Evolutionary conservation across 2,888 invertebrate species (phyloP).

Genomic region (Merodon equestris): DNA sequence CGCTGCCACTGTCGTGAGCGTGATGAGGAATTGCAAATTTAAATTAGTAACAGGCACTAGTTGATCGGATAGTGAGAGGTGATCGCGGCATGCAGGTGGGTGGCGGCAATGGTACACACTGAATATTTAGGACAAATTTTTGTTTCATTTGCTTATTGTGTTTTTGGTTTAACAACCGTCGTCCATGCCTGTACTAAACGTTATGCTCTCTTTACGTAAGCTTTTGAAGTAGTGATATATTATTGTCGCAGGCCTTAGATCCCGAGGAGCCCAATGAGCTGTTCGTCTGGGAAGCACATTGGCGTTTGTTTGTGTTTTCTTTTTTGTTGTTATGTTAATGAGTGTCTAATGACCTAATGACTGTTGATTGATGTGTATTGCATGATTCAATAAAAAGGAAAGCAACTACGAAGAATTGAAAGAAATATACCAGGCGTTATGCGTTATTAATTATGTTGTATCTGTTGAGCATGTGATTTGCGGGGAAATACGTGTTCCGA

Average conservation of each 20-base stretch:
- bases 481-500: too few relatives aligned
- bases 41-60: slow-evolving; percentile 50
- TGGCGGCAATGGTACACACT: slow-evolving; percentile 12
- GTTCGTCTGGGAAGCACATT: slow-evolving; percentile 39
- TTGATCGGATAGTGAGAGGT: neutral
- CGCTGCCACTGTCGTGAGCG: slow-evolving; percentile 39
- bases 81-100: neutral
- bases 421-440: slow-evolving; percentile 1
- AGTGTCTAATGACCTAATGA: slow-evolving; percentile 60
- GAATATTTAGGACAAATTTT: slow-evolving; percentile 58
- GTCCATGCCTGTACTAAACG: slow-evolving; percentile 22
- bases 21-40: slow-evolving; percentile 50
- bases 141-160: slow-evolving; percentile 21
- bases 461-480: too few relatives aligned
- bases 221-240: slow-evolving; percentile 1
- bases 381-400: slow-evolving; percentile 10
- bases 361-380: slow-evolving; percentile 59
- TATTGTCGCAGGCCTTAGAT: slow-evolving; percentile 38
- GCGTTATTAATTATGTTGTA: slow-evolving; percentile 10
- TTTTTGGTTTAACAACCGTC: neutral
- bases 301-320: slow-evolving; percentile 28
- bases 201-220: slow-evolving; percentile 48
- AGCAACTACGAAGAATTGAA: too few relatives aligned
- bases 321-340: slow-evolving; percentile 42
- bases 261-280: slow-evolving; percentile 34